A percentile compares a stretch with the other conserved stretches of the same genome.
phyloP scores from a whole-genome alignment of 2,113 vertebrate genomes.

The Atrichornis clamosus region DNA sequence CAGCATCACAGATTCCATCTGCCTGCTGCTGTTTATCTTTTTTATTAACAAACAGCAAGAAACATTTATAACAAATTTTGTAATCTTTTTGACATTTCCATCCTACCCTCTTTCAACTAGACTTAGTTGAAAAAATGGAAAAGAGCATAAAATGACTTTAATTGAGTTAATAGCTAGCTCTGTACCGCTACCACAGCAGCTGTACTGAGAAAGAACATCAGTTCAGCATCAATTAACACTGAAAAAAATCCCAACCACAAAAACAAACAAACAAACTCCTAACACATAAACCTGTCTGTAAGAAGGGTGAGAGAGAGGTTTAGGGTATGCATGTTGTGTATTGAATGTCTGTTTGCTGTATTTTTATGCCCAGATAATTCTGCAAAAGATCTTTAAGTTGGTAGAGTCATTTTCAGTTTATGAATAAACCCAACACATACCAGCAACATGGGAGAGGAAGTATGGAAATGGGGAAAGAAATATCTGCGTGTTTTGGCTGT shows the following conservation, averaged over 20 bases:
- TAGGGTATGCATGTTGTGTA: background rate
- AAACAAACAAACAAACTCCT: background rate
- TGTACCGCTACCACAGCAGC: background rate
- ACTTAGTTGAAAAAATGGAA: background rate
- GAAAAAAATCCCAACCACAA: background rate
- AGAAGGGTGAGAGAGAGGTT: background rate
- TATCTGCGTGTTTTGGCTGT: fast-evolving
- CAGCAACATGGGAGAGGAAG: background rate
- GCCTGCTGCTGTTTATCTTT: background rate
- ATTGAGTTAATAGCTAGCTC: background rate
- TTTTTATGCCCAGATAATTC: background rate
- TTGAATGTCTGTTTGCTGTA: background rate
- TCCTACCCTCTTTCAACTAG: background rate
- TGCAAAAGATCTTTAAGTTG: background rate
- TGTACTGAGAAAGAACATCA: background rate
- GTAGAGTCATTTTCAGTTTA: background rate
- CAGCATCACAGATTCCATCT: background rate
- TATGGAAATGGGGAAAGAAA: background rate
- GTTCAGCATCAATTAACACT: background rate
- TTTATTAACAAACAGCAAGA: background rate
- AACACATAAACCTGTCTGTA: background rate
- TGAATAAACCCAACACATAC: background rate
- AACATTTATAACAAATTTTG: background rate
- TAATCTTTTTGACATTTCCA: background rate
- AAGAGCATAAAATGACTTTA: background rate